These are phyloP conservation scores for Triplophysa siluroides DNA, from an alignment of 2,113 vertebrate genomes.

Conservation along the genomic window DNA sequence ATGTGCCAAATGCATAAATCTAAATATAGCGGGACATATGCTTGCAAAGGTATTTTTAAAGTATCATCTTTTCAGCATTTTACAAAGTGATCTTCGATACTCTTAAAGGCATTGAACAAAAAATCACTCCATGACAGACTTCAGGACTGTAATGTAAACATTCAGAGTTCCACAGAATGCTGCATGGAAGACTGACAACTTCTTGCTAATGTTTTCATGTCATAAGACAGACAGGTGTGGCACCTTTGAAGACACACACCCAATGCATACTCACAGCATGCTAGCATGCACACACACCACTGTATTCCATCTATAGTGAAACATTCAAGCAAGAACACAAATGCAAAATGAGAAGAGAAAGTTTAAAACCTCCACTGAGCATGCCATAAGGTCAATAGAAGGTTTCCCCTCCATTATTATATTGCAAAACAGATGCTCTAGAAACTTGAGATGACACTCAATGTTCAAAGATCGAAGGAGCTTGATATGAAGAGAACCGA, in stretches of 20 bases:
- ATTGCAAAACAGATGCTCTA: background rate
- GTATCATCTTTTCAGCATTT: too few relatives aligned
- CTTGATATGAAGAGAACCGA: background rate
- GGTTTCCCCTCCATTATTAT: background rate
- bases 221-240: background rate
- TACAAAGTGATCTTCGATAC: too few relatives aligned
- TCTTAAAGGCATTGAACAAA: background rate
- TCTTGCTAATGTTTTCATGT: slow-evolving; percentile 16
- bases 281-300: background rate
- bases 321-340: background rate
- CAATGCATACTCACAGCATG: background rate
- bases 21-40: too few relatives aligned
- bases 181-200: background rate
- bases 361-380: slow-evolving; percentile 16
- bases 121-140: background rate
- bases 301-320: background rate
- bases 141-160: background rate
- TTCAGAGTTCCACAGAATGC: background rate
- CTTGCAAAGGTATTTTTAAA: too few relatives aligned
- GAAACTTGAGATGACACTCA: slow-evolving; percentile 28
- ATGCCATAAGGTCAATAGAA: slow-evolving; percentile 28
- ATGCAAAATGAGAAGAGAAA: background rate
- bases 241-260: background rate
- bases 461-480: slow-evolving; percentile 26
- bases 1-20: too few relatives aligned